A percentile compares a stretch with the other conserved stretches of the same genome.
Conservation (phyloP, 2,888 invertebrate genomes). For the Pterobdella sp. region DNA sequence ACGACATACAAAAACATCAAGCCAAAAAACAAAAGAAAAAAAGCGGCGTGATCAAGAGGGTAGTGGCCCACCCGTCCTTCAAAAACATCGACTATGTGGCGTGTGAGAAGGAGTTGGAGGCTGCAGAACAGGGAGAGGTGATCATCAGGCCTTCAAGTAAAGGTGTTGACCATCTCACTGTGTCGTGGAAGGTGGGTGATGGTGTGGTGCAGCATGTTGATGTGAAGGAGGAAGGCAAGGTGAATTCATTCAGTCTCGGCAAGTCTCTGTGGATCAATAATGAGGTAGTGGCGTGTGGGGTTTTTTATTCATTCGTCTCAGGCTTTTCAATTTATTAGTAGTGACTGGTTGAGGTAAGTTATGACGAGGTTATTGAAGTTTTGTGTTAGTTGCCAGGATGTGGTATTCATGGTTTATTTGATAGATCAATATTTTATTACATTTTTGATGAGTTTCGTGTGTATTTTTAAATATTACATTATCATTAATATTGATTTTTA, state of each 20-base stretch:
- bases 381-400: no score
- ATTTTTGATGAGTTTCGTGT: no score
- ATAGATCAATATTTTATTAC: no score
- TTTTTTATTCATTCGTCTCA: neutral
- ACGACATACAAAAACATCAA: constrained; percentile 66
- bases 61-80: constrained; percentile 94
- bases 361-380: no score
- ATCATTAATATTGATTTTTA: constrained; percentile 9
- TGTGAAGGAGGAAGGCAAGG: constrained; percentile 87
- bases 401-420: no score
- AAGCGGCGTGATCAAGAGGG: constrained; percentile 61
- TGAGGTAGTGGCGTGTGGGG: constrained; percentile 44
- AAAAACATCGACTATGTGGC: constrained; percentile 83
- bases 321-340: no score
- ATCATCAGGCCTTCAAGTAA: constrained; percentile 93
- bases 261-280: constrained; percentile 72
- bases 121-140: constrained; percentile 91
- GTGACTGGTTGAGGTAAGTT: no score
- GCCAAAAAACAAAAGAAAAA: constrained; percentile 61
- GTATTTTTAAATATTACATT: no score
- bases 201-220: constrained; percentile 92
- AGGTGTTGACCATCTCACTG: constrained; percentile 87
- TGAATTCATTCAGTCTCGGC: constrained; percentile 88
- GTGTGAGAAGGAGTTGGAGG: constrained; percentile 79
- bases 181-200: constrained; percentile 96